A percentile compares a stretch with the other conserved stretches of the same genome.
phyloP scores from a whole-genome alignment of 2,797 vertebrate species.

The Fratercula arctica region DNA sequence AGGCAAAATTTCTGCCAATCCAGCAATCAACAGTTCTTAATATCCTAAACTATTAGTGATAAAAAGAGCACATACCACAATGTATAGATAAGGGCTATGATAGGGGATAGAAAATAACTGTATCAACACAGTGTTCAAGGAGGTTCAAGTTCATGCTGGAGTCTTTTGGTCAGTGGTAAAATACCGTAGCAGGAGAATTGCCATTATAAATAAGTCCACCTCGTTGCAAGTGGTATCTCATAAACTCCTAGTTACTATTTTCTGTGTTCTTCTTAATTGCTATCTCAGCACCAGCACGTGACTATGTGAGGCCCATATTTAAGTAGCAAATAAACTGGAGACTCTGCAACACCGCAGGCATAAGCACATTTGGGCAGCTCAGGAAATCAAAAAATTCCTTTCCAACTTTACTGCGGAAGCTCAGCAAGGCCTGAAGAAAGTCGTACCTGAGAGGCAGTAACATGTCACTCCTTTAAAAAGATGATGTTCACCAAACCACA shows the following conservation, averaged over 20 bases:
- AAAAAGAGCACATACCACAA: not conserved
- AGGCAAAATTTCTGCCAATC: not conserved
- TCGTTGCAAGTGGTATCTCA: not conserved
- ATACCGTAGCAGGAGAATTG: not conserved
- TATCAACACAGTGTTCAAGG: not conserved
- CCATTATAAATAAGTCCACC: not conserved
- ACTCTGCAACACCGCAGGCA: not conserved
- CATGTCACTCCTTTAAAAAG: not conserved
- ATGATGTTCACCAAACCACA: not conserved
- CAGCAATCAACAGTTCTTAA: not conserved
- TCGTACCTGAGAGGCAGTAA: not conserved
- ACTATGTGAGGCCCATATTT: not conserved
- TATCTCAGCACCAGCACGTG: not conserved
- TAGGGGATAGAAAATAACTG: not conserved
- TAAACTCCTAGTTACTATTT: not conserved
- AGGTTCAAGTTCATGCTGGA: not conserved
- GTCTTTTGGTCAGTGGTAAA: not conserved
- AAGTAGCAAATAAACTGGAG: not conserved
- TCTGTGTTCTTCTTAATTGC: not conserved
- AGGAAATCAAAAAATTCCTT: not conserved
- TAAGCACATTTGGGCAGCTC: not conserved
- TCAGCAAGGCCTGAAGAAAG: not conserved
- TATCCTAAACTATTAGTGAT: not conserved
- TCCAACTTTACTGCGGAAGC: not conserved
- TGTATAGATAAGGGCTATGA: not conserved